Percentiles rank a stretch among this genome's conserved stretches.
Evolutionary conservation across 2,797 vertebrate species (phyloP).

Genomic region (Chrysocyon brachyurus): DNA sequence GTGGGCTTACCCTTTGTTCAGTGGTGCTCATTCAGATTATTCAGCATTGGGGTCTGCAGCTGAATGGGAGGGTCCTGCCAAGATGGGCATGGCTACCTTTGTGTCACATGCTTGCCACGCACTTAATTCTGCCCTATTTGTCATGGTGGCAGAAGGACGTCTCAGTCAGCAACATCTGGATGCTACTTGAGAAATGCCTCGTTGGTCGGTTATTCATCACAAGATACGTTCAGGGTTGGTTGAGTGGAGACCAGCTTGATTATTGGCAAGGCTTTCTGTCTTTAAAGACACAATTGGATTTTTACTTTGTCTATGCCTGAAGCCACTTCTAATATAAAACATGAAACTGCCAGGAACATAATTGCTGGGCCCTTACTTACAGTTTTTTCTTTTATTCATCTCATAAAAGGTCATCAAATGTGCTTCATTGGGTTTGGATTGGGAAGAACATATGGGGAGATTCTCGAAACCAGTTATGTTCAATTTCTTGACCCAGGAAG

Average conservation of each 20-base stretch:
- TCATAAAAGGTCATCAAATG: background rate
- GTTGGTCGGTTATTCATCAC: conserved; percentile 85
- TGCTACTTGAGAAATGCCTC: conserved; percentile 84
- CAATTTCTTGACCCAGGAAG: background rate
- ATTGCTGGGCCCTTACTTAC: background rate
- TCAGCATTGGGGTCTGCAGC: conserved; percentile 79
- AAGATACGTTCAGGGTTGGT: conserved; percentile 76
- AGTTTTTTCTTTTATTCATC: background rate
- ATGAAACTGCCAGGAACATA: conserved; percentile 73
- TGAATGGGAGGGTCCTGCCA: conserved; percentile 81
- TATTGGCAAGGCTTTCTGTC: conserved; percentile 81
- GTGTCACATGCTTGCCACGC: conserved; percentile 78
- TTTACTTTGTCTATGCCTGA: conserved; percentile 79
- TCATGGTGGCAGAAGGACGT: conserved; percentile 88
- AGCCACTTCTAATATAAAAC: conserved; percentile 73
- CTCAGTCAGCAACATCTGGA: conserved; percentile 89
- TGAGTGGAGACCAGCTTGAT: conserved; percentile 78
- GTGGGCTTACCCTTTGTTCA: conserved; percentile 81
- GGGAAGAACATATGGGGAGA: background rate
- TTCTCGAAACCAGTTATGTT: background rate
- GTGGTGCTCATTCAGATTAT: conserved; percentile 81
- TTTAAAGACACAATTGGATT: conserved; percentile 76
- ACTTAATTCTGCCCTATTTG: conserved; percentile 89
- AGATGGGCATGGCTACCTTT: conserved; percentile 76
- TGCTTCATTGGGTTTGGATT: background rate